Conservation (phyloP, 2,797 vertebrate species). For the Schizopygopsis malacanthus region DNA sequence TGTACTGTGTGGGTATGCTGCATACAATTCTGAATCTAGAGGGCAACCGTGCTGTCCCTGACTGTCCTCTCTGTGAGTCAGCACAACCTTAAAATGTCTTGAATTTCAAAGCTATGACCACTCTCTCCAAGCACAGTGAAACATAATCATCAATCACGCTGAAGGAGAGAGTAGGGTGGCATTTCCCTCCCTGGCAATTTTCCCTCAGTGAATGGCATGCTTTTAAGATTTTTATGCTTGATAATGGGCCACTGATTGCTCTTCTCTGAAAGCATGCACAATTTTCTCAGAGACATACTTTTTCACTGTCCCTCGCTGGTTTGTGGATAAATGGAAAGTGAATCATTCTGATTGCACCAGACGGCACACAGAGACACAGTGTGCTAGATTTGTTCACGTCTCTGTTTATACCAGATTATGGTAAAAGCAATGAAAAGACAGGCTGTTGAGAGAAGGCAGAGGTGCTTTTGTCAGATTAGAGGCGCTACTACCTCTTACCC, state of each 20-base stretch:
- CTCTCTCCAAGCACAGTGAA: conserved; percentile 57
- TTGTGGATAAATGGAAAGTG: conserved; percentile 47
- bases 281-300: conserved; percentile 60
- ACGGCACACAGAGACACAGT: conserved; percentile 11
- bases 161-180: conserved; percentile 55
- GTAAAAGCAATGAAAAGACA: conserved; percentile 43
- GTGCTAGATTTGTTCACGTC: conserved; percentile 18
- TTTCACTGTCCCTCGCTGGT: conserved; percentile 28
- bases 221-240: conserved; percentile 63
- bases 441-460: conserved; percentile 57
- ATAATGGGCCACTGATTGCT: conserved; percentile 67
- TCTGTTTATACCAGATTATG: conserved; percentile 20
- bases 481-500: conserved; percentile 56
- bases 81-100: neutral
- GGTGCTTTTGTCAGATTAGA: conserved; percentile 35
- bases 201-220: conserved; percentile 62
- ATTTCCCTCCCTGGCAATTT: conserved; percentile 65
- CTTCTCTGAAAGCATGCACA: conserved; percentile 62
- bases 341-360: conserved; percentile 53
- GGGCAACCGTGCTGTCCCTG: conserved; percentile 2
- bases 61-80: conserved; percentile 1
- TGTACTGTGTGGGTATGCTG: neutral
- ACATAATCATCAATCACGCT: conserved; percentile 68
- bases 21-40: neutral
- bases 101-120: neutral